Base-by-base conservation (phyloP, 2,113 vertebrate genomes). In the Tychaedon coryphoeus region DNA sequence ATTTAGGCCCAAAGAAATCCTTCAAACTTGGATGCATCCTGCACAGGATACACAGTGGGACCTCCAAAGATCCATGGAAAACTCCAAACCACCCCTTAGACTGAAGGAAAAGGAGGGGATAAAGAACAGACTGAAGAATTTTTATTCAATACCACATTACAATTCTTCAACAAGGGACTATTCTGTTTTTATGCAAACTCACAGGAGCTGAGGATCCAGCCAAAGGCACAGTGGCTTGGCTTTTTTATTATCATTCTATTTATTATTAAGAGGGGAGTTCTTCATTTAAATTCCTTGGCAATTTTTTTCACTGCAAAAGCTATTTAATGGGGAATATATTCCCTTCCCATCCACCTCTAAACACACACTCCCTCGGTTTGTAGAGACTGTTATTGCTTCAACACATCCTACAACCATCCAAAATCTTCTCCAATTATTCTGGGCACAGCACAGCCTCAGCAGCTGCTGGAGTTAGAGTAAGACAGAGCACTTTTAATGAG, bases 401-500 rank as follows among this genome's bases (percentile, higher is more conserved):
- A 61, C 57, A 85, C 10, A 40, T 61, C 40, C 79, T 12, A 69
- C 64, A 45, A 34, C 10, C 84, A 43, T 36, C 78, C 43, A 13
- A 92, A 90, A 57, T 14, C 84, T 67, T 84, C 82, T 94, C 50
- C 65, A 62, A 60, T 65, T 74, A 88, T 56, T 76, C 34, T 47
- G 66, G 84, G 93, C 80, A 54, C 25, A 5, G 72, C 7, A 17
- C 53, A 67, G 72, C 24, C 83, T 34, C 57, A 73, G 94, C 95
- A 87, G 91, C 80, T 94, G 90, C 57, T 57, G 50, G 64, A 91
- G 48, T 47, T 82, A 34, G 5, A 83, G 85, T 23, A 54, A 90
- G 36, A 62, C 66, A 85, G 80, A 72, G 40, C 83, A 42, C 43
- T 88, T 84, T 60, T 90, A 94, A 95, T 67, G 84, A 96, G 83